A percentile compares a stretch with the other conserved stretches of the same genome.
Evolutionary conservation across 2,113 vertebrate species (phyloP).

Genomic region (Pteronura brasiliensis): DNA sequence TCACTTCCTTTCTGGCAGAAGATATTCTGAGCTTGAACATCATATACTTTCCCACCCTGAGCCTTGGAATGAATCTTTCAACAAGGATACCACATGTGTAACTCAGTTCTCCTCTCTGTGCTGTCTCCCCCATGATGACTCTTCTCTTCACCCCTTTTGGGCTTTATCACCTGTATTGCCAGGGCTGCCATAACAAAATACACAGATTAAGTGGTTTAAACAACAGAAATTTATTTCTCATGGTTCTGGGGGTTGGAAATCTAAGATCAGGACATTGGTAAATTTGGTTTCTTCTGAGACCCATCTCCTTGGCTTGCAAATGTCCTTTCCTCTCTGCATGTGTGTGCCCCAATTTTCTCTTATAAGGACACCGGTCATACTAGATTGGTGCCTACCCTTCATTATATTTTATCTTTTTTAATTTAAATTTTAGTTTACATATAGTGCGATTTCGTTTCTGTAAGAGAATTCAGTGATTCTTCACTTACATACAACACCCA

Average conservation of each 20-base stretch:
- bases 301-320: neutral
- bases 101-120: neutral
- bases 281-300: neutral
- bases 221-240: neutral
- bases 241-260: neutral
- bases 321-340: neutral
- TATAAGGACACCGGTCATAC: neutral
- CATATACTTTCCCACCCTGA: neutral
- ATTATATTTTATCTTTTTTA: neutral
- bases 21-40: neutral
- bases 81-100: neutral
- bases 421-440: neutral
- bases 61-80: neutral
- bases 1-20: neutral
- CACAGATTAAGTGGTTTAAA: neutral
- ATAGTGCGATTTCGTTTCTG: neutral
- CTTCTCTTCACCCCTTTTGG: neutral
- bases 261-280: neutral
- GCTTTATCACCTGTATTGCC: neutral
- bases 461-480: neutral
- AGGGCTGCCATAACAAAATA: neutral
- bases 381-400: neutral
- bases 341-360: neutral
- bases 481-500: no score
- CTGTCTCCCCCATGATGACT: neutral